Evolutionary conservation across 2,797 vertebrate genomes (phyloP).

Genomic region (Loris lydekkerianus): DNA sequence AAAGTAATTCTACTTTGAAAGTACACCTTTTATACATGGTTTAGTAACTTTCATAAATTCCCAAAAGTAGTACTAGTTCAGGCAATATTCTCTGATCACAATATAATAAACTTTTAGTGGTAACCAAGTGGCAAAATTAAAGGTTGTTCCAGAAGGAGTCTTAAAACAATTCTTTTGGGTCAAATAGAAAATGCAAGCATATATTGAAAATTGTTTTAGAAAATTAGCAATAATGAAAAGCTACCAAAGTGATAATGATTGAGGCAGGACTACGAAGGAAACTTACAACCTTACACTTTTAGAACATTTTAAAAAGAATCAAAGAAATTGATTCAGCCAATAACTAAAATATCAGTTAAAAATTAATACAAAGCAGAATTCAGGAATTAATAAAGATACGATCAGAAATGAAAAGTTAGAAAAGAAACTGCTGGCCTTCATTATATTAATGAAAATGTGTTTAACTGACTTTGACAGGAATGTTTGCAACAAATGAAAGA

Average conservation of each 20-base stretch:
- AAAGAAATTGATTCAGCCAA: slow-evolving; percentile 29
- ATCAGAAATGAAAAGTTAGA: neutral
- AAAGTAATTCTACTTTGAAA: slow-evolving; percentile 11
- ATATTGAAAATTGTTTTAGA: neutral
- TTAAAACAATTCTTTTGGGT: neutral
- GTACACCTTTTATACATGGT: neutral
- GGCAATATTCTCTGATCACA: neutral
- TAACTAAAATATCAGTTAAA: neutral
- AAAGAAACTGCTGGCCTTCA: neutral
- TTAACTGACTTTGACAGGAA: neutral
- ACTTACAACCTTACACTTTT: neutral
- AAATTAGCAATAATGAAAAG: slow-evolving; percentile 1
- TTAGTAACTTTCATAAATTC: neutral
- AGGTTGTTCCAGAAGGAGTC: neutral
- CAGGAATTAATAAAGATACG: neutral
- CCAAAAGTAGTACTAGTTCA: neutral
- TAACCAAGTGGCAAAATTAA: neutral
- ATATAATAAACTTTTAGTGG: neutral
- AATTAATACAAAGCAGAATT: neutral
- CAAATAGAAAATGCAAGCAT: slow-evolving; percentile 5
- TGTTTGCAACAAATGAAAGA: neutral
- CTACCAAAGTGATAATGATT: neutral
- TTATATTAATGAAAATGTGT: neutral
- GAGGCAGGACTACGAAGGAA: neutral
- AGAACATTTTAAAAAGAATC: slow-evolving; percentile 8